Conservation (phyloP, 2,888 invertebrate species). For the Drosophila peninsularis region DNA sequence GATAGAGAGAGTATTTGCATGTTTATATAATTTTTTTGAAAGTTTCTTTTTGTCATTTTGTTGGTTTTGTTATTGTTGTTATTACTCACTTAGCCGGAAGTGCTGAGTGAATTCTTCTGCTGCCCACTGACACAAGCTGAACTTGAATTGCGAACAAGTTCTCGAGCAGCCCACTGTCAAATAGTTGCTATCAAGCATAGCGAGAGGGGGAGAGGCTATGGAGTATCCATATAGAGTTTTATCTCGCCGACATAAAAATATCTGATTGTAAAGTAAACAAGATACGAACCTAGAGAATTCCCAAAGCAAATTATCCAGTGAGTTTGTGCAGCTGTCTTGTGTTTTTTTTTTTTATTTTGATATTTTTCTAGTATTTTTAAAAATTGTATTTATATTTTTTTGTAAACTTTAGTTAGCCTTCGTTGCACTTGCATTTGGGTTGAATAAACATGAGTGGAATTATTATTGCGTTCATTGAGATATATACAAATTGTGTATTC, state of each 20-base stretch:
- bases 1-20: not conserved
- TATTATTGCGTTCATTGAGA: constrained; percentile 26
- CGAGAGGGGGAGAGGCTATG: not conserved
- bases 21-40: constrained; percentile 26
- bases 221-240: constrained; percentile 2
- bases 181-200: not conserved
- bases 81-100: constrained; percentile 39
- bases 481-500: constrained; percentile 16
- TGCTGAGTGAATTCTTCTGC: constrained; percentile 33
- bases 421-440: constrained; percentile 33
- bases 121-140: constrained; percentile 40
- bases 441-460: constrained; percentile 9
- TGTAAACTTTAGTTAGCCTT: constrained; percentile 30
- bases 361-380: not conserved
- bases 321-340: constrained; percentile 29
- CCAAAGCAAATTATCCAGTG: constrained; percentile 15
- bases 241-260: constrained; percentile 32
- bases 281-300: constrained; percentile 36
- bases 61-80: not conserved
- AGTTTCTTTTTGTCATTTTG: constrained; percentile 10
- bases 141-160: constrained; percentile 30
- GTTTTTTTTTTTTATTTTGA: constrained; percentile 1
- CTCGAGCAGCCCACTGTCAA: constrained; percentile 35
- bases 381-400: not conserved
- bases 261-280: constrained; percentile 2